Conservation (phyloP, 2,113 vertebrate species). For the Corvus hawaiiensis region DNA sequence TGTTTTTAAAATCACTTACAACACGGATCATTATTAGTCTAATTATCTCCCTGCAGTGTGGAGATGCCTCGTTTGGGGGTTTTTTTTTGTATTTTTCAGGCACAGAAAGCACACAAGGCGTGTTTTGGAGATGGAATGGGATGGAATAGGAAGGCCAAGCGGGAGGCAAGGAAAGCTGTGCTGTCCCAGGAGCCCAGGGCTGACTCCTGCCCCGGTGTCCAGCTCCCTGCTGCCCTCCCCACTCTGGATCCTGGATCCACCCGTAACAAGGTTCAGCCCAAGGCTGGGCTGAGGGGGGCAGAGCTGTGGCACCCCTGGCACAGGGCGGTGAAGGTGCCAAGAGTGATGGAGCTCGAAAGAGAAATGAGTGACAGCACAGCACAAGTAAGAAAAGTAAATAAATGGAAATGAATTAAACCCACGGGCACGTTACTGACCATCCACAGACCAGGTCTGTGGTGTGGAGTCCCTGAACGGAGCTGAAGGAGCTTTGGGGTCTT, state of each 20-base stretch:
- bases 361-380: neutral
- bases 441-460: neutral
- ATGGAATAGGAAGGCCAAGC: neutral
- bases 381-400: neutral
- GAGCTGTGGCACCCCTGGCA: neutral
- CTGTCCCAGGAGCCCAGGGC: neutral
- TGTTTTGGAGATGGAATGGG: neutral
- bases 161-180: neutral
- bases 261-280: neutral
- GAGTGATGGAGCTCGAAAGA: neutral
- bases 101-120: neutral
- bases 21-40: conserved; percentile 6
- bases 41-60: conserved; percentile 3
- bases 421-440: neutral
- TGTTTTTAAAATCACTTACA: conserved; percentile 43
- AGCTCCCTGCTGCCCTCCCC: neutral
- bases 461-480: neutral
- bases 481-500: neutral
- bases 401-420: neutral
- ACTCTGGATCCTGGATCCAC: rapidly evolving
- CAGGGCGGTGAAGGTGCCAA: neutral
- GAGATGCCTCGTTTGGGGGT: neutral
- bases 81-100: neutral
- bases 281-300: neutral
- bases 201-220: neutral